Conservation (phyloP, 2,113 vertebrate genomes). For the Saimiri boliviensis region DNA sequence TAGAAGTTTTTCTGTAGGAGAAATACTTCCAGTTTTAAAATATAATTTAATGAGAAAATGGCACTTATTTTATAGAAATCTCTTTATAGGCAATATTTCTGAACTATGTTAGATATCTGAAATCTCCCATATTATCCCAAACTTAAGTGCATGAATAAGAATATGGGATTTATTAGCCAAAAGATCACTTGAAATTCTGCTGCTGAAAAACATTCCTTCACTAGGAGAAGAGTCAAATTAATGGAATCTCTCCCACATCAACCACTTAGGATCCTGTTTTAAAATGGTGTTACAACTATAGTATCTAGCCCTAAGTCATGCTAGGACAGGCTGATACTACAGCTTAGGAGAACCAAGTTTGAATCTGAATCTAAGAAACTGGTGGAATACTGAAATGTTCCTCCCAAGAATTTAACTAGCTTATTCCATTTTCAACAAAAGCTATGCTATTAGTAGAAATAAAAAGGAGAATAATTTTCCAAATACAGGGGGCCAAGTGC, state of each 20-base stretch:
- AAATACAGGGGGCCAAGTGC: background rate
- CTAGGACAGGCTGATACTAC: background rate
- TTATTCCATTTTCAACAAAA: background rate
- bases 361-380: background rate
- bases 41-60: conserved; percentile 17
- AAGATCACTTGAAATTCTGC: background rate
- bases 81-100: background rate
- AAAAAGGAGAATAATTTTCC: background rate
- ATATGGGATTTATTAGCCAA: background rate
- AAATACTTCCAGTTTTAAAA: background rate
- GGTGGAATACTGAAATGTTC: background rate
- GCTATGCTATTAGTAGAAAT: background rate
- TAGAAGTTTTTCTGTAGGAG: background rate
- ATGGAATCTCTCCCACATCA: background rate
- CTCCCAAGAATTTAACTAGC: background rate
- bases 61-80: background rate
- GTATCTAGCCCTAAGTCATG: background rate
- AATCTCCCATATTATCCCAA: background rate
- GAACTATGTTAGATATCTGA: background rate
- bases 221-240: background rate
- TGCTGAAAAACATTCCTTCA: background rate
- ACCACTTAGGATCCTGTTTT: background rate
- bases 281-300: background rate
- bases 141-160: background rate
- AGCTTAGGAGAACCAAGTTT: background rate